Evolutionary conservation across 2,113 vertebrate genomes (phyloP), one percentile per base, ranked within the genome.

Genomic region (Coreoperca whiteheadi): DNA sequence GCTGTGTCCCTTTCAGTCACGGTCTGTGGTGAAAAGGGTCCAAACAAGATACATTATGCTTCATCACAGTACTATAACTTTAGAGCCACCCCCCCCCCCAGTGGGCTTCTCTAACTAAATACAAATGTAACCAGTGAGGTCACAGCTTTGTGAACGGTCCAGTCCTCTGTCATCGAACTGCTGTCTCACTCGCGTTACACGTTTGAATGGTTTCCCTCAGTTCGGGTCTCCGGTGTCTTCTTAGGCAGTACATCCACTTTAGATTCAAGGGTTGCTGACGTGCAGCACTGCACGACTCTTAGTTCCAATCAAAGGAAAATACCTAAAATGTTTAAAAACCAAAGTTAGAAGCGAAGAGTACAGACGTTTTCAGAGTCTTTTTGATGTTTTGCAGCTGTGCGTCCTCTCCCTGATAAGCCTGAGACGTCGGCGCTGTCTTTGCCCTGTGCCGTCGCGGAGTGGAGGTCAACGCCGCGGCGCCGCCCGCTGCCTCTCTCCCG

Each of bases 361-460:
- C 21, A 28, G 37, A 12, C 4, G 63, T 41, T 48, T 28, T 28
- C 7, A 21, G 21, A 30, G 8, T 43, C 3, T 18, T 0, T 16
- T 18, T 39, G 0, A 5, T 69, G 46, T 85, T 32, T 81, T 71
- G 4, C 87, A 95, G 91, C 65, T 93, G 54, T 89, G 82, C 41
- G 0, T 57, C 51, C 37, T 84, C 18, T 90, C 78, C 16, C 41
- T 87, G 56, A 30, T 64, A 0, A 63, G 79, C 53, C 1, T 70
- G 50, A 86, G 1, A 37, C 61, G 16, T 43, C 0, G 0, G 9
- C 11, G 61, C 46, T 12, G 8, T 73, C 34, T 0, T 3, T 56
- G 28, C 60, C 18, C 68, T 46, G 77, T 43, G 50, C 41, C 28
- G 32, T 20, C 32, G 0, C 63, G 65, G 76, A 68, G 21, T 10